phyloP scores from a whole-genome alignment of 2,888 invertebrate genomes.

The Allygus modestus region DNA sequence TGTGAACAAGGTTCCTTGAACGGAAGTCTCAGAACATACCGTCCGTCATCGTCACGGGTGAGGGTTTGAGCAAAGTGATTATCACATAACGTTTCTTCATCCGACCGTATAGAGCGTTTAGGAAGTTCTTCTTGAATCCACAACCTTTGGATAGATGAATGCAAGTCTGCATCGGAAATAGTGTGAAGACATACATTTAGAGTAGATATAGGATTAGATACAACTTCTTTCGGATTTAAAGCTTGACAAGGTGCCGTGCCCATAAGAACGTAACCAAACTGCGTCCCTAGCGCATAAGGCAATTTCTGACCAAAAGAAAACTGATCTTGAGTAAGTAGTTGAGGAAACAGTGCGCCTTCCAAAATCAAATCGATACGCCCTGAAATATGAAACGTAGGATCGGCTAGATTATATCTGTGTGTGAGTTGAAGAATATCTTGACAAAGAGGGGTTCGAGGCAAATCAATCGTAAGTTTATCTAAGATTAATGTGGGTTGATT shows the following conservation, averaged over 20 bases:
- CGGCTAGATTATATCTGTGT: background rate
- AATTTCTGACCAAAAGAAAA: background rate
- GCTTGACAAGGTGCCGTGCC: background rate
- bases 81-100: background rate
- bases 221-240: too few relatives aligned
- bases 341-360: background rate
- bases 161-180: background rate
- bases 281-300: background rate
- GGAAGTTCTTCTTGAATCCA: slow-evolving; percentile 7
- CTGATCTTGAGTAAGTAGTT: background rate
- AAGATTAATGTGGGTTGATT: background rate
- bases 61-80: too few relatives aligned
- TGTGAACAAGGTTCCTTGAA: background rate
- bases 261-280: background rate
- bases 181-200: too few relatives aligned
- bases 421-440: background rate
- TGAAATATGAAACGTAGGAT: background rate
- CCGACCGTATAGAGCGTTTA: background rate
- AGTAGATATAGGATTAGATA: too few relatives aligned
- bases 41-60: too few relatives aligned
- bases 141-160: background rate
- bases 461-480: background rate
- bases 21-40: background rate
- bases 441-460: background rate
- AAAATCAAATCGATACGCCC: background rate